Conservation (phyloP, 2,797 vertebrate species). For the Catharus ustulatus region DNA sequence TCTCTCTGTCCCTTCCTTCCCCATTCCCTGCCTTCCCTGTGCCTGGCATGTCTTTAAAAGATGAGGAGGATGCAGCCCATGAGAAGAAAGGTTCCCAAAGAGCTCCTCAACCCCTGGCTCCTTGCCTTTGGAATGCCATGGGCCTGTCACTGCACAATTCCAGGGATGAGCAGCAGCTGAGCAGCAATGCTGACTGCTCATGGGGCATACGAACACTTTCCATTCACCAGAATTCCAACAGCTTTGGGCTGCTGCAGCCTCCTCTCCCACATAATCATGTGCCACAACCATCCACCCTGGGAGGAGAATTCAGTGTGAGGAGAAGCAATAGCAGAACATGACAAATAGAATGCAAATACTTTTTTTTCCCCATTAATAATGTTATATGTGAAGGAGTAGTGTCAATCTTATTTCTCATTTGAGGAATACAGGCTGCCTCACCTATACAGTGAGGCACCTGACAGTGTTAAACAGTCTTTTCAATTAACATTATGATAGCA, state of each 20-base stretch:
- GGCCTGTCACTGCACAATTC: background rate
- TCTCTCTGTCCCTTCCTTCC: background rate
- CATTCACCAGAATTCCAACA: fast-evolving
- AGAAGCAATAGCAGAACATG: fast-evolving
- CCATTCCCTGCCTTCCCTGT: background rate
- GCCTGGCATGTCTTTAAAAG: too few species aligned
- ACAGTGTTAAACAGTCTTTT: background rate
- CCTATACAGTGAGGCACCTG: too few species aligned
- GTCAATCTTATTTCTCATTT: background rate
- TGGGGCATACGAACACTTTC: background rate
- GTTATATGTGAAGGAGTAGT: background rate
- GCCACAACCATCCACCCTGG: fast-evolving
- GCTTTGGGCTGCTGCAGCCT: background rate
- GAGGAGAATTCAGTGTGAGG: background rate
- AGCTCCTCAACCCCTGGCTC: fast-evolving
- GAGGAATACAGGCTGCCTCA: background rate
- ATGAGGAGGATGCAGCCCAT: background rate
- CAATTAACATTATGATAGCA: background rate
- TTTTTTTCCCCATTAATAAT: background rate
- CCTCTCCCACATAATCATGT: fast-evolving
- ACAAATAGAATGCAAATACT: background rate
- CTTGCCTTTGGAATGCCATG: fast-evolving
- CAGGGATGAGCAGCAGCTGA: background rate
- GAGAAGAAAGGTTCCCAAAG: background rate
- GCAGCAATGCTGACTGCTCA: background rate